Percentiles rank a stretch among this genome's conserved stretches.
Evolutionary conservation across 2,797 vertebrate genomes (phyloP).

Genomic region (Poecilia wingei): DNA sequence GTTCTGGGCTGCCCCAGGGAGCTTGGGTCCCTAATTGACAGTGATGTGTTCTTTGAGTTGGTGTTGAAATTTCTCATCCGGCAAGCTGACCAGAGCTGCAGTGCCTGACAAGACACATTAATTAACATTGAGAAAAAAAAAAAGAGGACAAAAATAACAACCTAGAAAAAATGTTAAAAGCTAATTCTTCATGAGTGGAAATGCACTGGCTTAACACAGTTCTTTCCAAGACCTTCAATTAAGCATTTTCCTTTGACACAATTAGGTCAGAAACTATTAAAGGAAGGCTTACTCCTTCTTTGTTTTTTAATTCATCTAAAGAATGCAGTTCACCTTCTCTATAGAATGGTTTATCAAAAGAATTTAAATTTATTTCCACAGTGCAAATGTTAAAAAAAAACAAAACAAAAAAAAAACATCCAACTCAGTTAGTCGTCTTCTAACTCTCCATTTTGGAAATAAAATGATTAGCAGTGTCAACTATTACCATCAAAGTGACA

Average conservation of each 20-base stretch:
- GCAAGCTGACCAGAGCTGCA: constrained; percentile 67
- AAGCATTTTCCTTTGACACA: constrained; percentile 52
- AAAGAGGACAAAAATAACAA: constrained; percentile 56
- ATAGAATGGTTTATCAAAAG: constrained; percentile 1
- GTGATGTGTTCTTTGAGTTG: constrained; percentile 82
- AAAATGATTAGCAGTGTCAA: not conserved
- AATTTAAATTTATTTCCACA: constrained; percentile 19
- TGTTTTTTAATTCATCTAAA: constrained; percentile 22
- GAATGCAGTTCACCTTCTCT: constrained; percentile 7
- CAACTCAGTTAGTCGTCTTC: not conserved
- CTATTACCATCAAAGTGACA: not conserved
- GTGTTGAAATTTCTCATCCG: constrained; percentile 73
- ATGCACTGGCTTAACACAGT: constrained; percentile 30
- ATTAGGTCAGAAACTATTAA: constrained; percentile 43
- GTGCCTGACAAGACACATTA: constrained; percentile 78
- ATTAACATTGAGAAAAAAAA: constrained; percentile 59
- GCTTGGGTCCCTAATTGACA: constrained; percentile 78
- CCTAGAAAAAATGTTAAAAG: constrained; percentile 35
- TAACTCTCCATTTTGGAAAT: not conserved
- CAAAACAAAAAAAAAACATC: not conserved
- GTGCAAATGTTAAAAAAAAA: not conserved
- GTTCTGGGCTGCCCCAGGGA: constrained; percentile 73
- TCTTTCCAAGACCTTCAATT: constrained; percentile 58
- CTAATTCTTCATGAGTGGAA: constrained; percentile 46
- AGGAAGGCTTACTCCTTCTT: constrained; percentile 13